A percentile compares a stretch with the other conserved stretches of the same genome.
phyloP scores from a whole-genome alignment of 2,113 vertebrate species.

The Phalacrocorax carbo region DNA sequence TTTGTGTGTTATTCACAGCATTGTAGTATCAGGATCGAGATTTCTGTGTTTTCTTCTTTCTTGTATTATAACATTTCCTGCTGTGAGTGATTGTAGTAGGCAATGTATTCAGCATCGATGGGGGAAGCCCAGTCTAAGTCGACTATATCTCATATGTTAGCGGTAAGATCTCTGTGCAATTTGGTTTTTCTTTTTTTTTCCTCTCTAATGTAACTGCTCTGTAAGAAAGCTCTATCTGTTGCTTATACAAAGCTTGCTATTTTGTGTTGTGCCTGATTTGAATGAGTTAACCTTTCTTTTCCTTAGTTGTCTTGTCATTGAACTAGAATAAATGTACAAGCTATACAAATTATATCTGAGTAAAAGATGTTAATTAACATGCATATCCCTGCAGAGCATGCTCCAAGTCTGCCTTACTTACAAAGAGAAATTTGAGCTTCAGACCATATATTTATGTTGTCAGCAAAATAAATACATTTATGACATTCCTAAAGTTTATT shows the following conservation, averaged over 20 bases:
- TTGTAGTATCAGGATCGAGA: neutral
- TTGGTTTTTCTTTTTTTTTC: neutral
- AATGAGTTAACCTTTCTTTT: neutral
- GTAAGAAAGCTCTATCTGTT: neutral
- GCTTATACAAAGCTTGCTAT: neutral
- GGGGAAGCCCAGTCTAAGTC: neutral
- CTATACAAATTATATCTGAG: neutral
- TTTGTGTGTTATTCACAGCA: neutral
- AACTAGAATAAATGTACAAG: neutral
- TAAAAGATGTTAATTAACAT: neutral
- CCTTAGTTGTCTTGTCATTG: neutral
- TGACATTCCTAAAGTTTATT: slow-evolving; percentile 5
- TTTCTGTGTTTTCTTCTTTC: neutral
- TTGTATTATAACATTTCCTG: neutral
- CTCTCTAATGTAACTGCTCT: neutral
- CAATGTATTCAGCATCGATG: neutral
- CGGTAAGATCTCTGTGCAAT: neutral
- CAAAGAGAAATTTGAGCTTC: neutral
- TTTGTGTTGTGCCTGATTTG: neutral
- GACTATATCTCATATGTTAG: accelerated
- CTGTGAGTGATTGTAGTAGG: neutral
- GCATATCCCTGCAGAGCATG: neutral
- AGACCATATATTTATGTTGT: neutral
- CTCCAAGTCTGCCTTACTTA: neutral
- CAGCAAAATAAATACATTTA: neutral